Evolutionary conservation across 2,888 invertebrate species (phyloP), one percentile per base, ranked within the genome.

Genomic region (Macrophya annulata): DNA sequence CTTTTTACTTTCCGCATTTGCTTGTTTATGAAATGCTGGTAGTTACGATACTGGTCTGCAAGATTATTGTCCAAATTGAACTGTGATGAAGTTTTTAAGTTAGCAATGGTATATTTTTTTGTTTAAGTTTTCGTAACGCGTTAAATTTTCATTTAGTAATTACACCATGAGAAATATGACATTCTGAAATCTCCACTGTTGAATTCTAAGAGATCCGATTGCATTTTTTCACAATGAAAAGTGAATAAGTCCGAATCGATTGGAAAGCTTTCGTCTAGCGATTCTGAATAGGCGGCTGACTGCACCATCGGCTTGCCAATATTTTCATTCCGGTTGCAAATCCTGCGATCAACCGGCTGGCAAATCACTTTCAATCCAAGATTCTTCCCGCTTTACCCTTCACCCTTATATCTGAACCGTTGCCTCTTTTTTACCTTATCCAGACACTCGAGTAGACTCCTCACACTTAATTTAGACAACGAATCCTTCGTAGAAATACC

Each of bases 311-410:
- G 25, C 74, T 84, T 74, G 84, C 84, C 84, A 72, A 84, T 86
- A 85, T 86, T 86, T 86, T 84, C 76, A 85, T 84, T 85, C 59
- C 68, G 81, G 77, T 83, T 83, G 77, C 71, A 85, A 86, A 87
- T 85, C 84, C 84, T 37, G 62, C 77, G 83, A 76, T 84, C 85
- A 76, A 59, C 51, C 51, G 31, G 76, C 84, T 74, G 84, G 84
- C 62, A 79, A 86, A 86, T 87, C 86, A 68, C 84, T 79, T 86
- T 86, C 84, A 83, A 81, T 81, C 79, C 79, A 62, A 59, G 79
- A 62, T 43, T 81, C 43, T 62, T 40, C 25, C 40, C 51, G 31
- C 72, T 72, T 37, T 21, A 25, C 21, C 59, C 79, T 40, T 51
- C 62, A 62, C 62, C 62, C 62, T 62, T 5, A 48, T 65, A 65